phyloP scores from a whole-genome alignment of 2,113 vertebrate genomes.

The Ciconia maguari region DNA sequence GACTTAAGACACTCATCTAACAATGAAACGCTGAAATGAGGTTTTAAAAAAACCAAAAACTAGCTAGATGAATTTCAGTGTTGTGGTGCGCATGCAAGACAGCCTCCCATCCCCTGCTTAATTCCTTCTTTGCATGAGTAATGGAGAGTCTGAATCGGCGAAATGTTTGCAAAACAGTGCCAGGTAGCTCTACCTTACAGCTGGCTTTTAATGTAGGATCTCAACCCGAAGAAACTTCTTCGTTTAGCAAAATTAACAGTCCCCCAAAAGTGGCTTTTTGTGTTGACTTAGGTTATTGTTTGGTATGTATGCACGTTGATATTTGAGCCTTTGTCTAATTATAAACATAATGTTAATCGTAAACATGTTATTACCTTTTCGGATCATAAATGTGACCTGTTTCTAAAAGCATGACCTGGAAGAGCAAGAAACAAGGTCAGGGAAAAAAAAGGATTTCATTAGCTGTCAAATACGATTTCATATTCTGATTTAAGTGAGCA shows the following conservation, averaged over 20 bases:
- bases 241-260: background rate
- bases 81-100: background rate
- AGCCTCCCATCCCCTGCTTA: too few relatives aligned
- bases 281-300: background rate
- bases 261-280: background rate
- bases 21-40: background rate
- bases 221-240: background rate
- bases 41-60: too few relatives aligned
- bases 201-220: background rate
- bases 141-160: background rate
- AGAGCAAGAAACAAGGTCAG: background rate
- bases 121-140: accelerated
- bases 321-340: background rate
- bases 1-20: too few relatives aligned
- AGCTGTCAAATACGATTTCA: background rate
- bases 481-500: background rate
- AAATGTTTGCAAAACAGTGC: background rate
- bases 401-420: background rate
- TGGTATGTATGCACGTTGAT: background rate
- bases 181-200: accelerated
- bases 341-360: background rate
- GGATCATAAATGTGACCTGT: background rate
- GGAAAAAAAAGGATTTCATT: background rate
- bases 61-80: too few relatives aligned
- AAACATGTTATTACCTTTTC: background rate